These are phyloP conservation scores for Vespertilio murinus DNA, from an alignment of 2,797 vertebrate genomes.

Conservation along the genomic window DNA sequence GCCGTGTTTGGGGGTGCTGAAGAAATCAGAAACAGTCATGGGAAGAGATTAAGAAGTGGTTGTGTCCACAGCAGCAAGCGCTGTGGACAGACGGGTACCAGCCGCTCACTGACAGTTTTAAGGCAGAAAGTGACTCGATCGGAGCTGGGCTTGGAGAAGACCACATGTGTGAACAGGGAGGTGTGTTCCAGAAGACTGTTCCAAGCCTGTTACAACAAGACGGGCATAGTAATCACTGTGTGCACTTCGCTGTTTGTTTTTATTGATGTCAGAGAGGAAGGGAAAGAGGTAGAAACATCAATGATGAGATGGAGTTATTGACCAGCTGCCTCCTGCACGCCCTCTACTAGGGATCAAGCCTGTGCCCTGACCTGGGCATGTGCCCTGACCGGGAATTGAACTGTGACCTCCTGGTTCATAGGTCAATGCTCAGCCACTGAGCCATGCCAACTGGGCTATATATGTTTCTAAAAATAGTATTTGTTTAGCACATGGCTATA, in stretches of 20 bases:
- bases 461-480: not conserved
- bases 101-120: not conserved
- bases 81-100: not conserved
- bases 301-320: no score
- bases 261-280: no score
- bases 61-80: not conserved
- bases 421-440: no score
- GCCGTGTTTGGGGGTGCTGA: no score
- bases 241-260: no score
- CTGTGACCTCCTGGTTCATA: no score
- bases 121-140: not conserved
- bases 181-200: not conserved
- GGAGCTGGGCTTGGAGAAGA: not conserved
- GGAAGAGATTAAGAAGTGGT: not conserved
- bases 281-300: no score
- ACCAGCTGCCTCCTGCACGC: no score
- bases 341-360: no score
- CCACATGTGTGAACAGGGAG: not conserved
- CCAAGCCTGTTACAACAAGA: not conserved
- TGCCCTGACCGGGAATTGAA: no score
- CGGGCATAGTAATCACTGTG: not conserved
- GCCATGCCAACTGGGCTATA: no score
- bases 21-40: not conserved
- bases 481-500: not conserved
- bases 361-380: fast-evolving